Percentiles rank a stretch among this genome's conserved stretches.
phyloP scores from a whole-genome alignment of 2,888 invertebrate genomes.

The Cephalotes varians region DNA sequence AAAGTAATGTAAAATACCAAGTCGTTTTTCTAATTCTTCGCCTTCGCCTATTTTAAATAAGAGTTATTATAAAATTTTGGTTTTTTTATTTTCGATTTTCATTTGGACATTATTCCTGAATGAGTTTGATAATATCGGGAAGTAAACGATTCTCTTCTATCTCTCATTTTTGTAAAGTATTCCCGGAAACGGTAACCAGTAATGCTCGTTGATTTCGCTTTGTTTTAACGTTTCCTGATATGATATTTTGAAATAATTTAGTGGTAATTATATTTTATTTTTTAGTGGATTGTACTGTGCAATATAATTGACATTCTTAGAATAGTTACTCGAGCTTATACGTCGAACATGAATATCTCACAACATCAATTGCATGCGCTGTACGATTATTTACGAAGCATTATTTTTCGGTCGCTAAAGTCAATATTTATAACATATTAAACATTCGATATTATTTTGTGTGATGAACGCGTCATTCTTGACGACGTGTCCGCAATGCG shows the following conservation, averaged over 20 bases:
- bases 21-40: background rate
- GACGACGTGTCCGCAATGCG: background rate
- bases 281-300: background rate
- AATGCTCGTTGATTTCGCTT: background rate
- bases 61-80: background rate
- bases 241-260: background rate
- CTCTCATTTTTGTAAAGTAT: background rate
- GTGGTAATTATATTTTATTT: too few relatives aligned
- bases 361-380: background rate
- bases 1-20: background rate
- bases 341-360: background rate
- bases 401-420: background rate
- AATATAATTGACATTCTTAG: background rate
- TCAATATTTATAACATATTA: background rate
- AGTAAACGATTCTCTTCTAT: background rate
- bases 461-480: background rate
- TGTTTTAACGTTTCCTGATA: background rate
- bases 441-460: background rate
- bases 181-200: background rate
- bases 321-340: background rate
- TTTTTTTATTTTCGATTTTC: background rate
- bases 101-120: background rate
- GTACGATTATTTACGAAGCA: background rate
- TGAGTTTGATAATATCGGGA: background rate
- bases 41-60: background rate